Evolutionary conservation across 2,113 vertebrate genomes (phyloP).

Genomic region (Oncorhynchus keta): DNA sequence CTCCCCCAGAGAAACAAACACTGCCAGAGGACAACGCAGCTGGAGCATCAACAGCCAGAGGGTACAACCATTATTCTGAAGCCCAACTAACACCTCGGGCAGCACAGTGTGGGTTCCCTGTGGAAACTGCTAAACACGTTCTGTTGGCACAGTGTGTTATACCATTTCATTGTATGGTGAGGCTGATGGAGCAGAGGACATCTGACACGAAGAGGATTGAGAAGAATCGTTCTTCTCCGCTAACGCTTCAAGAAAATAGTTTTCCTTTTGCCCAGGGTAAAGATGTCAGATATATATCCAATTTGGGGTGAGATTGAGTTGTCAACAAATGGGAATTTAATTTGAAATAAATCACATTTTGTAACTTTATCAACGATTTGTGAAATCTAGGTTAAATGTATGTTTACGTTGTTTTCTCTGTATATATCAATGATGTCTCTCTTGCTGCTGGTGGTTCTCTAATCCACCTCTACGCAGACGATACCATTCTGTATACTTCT

Average conservation of each 20-base stretch:
- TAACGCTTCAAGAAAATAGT: neutral
- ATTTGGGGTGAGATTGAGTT: no score
- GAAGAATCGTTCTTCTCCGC: neutral
- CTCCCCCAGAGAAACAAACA: constrained; percentile 1
- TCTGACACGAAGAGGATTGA: neutral
- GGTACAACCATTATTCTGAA: constrained; percentile 3
- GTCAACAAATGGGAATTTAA: no score
- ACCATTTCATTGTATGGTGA: neutral
- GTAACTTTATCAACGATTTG: no score
- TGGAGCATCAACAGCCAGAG: constrained; percentile 11
- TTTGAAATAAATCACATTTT: no score
- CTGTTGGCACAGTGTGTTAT: neutral
- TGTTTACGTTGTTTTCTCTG: no score
- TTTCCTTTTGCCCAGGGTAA: neutral
- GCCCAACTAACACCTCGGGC: neutral
- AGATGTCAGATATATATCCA: no score
- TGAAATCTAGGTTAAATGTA: no score
- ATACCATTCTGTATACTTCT: no score
- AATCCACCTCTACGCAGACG: no score
- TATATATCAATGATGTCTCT: no score
- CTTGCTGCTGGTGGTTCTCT: no score
- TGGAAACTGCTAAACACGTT: neutral
- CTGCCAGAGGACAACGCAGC: constrained; percentile 17
- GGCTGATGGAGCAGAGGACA: neutral
- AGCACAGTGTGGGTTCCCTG: neutral